Base-by-base conservation (phyloP, 2,113 vertebrate genomes). In the Corapipo altera region DNA sequence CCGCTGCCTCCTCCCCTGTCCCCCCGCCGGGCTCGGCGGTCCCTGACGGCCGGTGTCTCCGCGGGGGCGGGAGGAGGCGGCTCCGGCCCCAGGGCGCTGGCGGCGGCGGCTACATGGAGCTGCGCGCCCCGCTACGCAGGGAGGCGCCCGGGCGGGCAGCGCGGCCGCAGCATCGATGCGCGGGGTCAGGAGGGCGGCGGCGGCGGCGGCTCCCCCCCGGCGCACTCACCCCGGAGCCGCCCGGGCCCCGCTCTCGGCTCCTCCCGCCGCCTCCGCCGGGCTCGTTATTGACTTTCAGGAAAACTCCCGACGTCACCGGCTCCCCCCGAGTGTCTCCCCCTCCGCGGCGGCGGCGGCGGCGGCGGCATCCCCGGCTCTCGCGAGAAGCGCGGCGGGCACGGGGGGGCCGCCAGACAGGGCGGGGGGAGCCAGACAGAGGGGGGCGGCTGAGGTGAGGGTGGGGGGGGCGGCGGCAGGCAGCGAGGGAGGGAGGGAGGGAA, bases 231-330 rank as follows among this genome's bases (percentile, higher is more conserved):
- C 85, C 88, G 75, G 80, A 72, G 84, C 84, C 59, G 85, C 95
- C 97, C 89, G 83, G 96, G 95, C 94, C 91, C 91, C 72, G 78
- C 88, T 78, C 74, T 85, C 92, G 70, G 58, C 72, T 82, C 88
- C 91, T 88, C 93, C 91, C 76, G 93, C 93, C 94, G 83, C 96
- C 80, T 76, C 94, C 80, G 92, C 95, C 96, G 88, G 96, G 96
- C 97, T 97, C 98, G 98, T 98, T 98, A 96, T 97, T 98, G 98
- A 98, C 98, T 98, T 98, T 98, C 97, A 97, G 97, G 97, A 97
- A 97, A 97, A 95, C 97, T 97, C 92, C 97, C 98, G 98, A 98
- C 98, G 98, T 98, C 98, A 98, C 95, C 59, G 77, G 78, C 89
- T 94, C 84, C 90, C 90, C 82, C 82, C 73, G 73, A 71, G 95